These are phyloP conservation scores for Mythimna vitellina DNA, from an alignment of 2,888 invertebrate genomes.

Conservation along the genomic window DNA sequence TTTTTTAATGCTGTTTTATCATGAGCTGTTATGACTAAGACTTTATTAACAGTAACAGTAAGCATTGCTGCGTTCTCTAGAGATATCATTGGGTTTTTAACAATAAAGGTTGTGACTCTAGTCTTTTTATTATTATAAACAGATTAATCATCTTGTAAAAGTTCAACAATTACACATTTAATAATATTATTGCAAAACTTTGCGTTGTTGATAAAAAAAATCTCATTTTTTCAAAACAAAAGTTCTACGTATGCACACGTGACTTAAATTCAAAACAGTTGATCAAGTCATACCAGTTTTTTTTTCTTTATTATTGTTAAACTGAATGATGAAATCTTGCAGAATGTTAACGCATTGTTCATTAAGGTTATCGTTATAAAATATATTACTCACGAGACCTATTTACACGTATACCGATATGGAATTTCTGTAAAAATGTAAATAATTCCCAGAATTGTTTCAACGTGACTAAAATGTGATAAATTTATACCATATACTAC, in stretches of 20 bases:
- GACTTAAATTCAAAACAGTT: conserved; percentile 33
- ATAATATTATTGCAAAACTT: conserved; percentile 16
- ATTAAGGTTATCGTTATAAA: conserved; percentile 39
- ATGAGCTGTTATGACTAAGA: background rate
- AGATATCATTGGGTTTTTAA: background rate
- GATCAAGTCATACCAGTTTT: conserved; percentile 34
- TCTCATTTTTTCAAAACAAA: conserved; percentile 26
- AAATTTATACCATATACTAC: background rate
- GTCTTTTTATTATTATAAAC: background rate
- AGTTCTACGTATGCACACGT: conserved; percentile 16
- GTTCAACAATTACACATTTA: conserved; percentile 18
- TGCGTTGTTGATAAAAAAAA: conserved; percentile 16
- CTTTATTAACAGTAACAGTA: background rate
- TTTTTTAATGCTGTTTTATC: background rate
- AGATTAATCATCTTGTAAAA: background rate
- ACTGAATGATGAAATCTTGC: conserved; percentile 53
- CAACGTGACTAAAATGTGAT: conserved; percentile 10
- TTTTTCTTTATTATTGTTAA: conserved; percentile 28
- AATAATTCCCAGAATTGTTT: conserved; percentile 5
- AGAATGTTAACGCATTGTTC: conserved; percentile 36
- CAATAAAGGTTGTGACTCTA: background rate
- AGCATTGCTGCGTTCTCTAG: background rate
- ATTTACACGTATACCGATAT: background rate
- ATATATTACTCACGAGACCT: conserved; percentile 12
- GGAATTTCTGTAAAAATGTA: background rate